Evolutionary conservation across 2,888 invertebrate species (phyloP).

Genomic region (Drosophila lacicola): DNA sequence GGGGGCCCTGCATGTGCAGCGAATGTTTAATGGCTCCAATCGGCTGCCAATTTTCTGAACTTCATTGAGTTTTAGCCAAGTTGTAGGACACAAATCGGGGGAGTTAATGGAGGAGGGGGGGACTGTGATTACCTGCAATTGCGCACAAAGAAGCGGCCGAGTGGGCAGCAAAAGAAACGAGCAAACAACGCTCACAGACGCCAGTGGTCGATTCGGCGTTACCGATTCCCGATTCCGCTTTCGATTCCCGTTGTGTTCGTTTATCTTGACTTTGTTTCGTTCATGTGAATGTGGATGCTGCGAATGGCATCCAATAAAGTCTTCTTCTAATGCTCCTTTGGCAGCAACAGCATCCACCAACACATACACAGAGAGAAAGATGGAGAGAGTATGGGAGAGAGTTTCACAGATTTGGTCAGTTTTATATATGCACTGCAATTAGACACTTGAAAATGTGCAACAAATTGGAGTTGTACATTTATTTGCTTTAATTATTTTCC

Average conservation of each 20-base stretch:
- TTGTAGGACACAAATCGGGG: slow-evolving; percentile 6
- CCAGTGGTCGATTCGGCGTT: slow-evolving; percentile 41
- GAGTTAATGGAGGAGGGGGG: neutral
- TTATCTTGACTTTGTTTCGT: slow-evolving; percentile 34
- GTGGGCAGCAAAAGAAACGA: slow-evolving; percentile 38
- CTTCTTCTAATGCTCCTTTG: slow-evolving; percentile 53
- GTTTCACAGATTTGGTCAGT: slow-evolving; percentile 38
- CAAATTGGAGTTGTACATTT: slow-evolving; percentile 62
- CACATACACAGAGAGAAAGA: slow-evolving; percentile 15
- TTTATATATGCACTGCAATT: slow-evolving; percentile 35
- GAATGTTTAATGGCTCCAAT: slow-evolving; percentile 46
- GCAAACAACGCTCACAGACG: slow-evolving; percentile 27
- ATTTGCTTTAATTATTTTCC: slow-evolving; percentile 75
- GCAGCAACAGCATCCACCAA: slow-evolving; percentile 57
- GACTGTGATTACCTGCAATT: slow-evolving; percentile 69
- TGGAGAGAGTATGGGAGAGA: slow-evolving; percentile 1
- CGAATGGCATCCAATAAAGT: slow-evolving; percentile 52
- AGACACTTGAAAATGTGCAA: slow-evolving; percentile 51
- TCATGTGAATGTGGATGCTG: slow-evolving; percentile 56
- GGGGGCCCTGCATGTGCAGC: slow-evolving; percentile 49
- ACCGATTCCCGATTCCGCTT: slow-evolving; percentile 20
- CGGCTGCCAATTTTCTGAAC: slow-evolving; percentile 36
- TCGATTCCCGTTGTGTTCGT: slow-evolving; percentile 44
- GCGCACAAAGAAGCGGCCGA: slow-evolving; percentile 63
- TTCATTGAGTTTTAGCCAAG: slow-evolving; percentile 54